Percentiles rank a stretch among this genome's conserved stretches.
phyloP scores from a whole-genome alignment of 1,140 invertebrate genomes.

The Heliconius congener region DNA sequence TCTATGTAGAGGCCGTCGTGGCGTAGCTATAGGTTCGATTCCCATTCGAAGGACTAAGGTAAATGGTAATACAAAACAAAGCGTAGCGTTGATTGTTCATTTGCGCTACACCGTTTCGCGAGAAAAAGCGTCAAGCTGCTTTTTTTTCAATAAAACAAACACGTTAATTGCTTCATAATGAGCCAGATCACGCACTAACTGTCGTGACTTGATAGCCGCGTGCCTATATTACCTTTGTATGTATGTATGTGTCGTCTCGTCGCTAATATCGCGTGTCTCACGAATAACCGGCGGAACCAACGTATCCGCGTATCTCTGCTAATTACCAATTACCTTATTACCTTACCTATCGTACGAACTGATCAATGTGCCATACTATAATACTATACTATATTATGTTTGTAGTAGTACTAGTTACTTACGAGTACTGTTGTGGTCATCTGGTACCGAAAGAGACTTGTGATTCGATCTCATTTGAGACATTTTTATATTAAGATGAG shows the following conservation, averaged over 20 bases:
- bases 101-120: background rate
- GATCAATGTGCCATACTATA: background rate
- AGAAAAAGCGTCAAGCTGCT: background rate
- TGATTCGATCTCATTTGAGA: too few species aligned
- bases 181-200: constrained; percentile 8
- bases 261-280: constrained; percentile 22
- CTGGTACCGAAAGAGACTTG: too few species aligned
- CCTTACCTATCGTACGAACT: background rate
- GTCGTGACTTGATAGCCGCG: constrained; percentile 14
- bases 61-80: too few species aligned
- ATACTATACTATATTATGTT: background rate
- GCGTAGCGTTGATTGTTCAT: too few species aligned
- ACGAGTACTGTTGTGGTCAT: too few species aligned
- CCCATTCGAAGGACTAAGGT: too few species aligned
- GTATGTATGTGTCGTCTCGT: constrained; percentile 1
- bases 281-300: constrained; percentile 22
- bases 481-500: too few species aligned
- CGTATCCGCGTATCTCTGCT: constrained; percentile 15
- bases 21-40: too few species aligned
- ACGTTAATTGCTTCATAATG: background rate
- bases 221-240: background rate
- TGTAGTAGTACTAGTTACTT: background rate
- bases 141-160: background rate
- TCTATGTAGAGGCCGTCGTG: too few species aligned
- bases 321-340: constrained; percentile 18